Evolutionary conservation across 2,113 vertebrate species (phyloP), one percentile per base, ranked within the genome.

Genomic region (human): DNA sequence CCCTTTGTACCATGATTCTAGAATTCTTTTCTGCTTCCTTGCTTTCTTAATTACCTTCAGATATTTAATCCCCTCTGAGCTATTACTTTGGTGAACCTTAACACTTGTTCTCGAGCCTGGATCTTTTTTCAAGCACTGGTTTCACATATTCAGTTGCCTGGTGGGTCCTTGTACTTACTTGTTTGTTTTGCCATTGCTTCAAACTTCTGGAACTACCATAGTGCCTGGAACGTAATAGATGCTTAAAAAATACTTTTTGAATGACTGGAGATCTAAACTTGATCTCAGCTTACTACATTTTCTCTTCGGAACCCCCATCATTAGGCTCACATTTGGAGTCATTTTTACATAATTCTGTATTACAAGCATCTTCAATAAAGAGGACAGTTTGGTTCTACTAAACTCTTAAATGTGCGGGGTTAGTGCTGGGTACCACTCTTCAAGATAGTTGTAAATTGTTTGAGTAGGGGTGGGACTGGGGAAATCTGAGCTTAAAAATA

Each of bases 361-460:
- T 68, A 75, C 59, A n/a, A 92, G 18, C 22, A 64, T 87, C 50
- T 96, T 94, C 48, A 90, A n/a, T 76, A 57, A 90, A 80, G 48
- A 78, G 13, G n/a, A 32, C 38, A 25, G 10, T 73, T 88, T 48
- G 83, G 27, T 90, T 87, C 59, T 97, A 45, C 68, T 86, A 32
- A 86, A 48, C 72, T 59, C 88, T 80, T 82, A 35, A 38, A 59
- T 55, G 55, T 59, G 38, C 1, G 35, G 38, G 8, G 18, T 52
- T 94, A 76, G 48, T 59, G 8, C 20, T 96, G 70, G 35, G 35
- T 43, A 78, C 13, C 6, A 73, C 27, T 91, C 79, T 84, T 68
- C 59, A 55, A 76, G 73, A 30, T 75, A 27, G 17, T 83, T 91
- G 64, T n/a, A 78, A 78, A 57, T 23, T 88, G 68, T 83, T 96